phyloP scores from a whole-genome alignment of 92 coral and sea anemone genomes.

The Hydrozoanthus gracilis region DNA sequence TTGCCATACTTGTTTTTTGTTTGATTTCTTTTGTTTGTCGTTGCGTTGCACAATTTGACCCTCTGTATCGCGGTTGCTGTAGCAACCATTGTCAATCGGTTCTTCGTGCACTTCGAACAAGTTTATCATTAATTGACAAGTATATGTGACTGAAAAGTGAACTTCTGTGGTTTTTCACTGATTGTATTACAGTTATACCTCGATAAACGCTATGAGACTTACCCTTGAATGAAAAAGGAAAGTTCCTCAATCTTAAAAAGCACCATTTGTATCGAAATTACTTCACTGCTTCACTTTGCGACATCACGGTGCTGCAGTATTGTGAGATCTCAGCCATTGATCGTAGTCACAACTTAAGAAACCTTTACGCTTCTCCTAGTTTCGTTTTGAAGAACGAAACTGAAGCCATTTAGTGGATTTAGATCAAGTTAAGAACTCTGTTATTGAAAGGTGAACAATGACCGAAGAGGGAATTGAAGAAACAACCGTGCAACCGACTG shows the following conservation, averaged over 20 bases:
- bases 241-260: background rate
- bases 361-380: background rate
- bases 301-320: too few species aligned
- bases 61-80: background rate
- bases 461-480: conserved; percentile 24
- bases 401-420: background rate
- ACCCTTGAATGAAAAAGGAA: background rate
- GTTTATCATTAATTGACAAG: too few species aligned
- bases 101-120: background rate
- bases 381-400: background rate
- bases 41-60: too few species aligned
- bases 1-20: too few species aligned
- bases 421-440: background rate
- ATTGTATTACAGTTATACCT: background rate
- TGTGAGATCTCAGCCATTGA: background rate
- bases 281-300: too few species aligned
- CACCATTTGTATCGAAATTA: background rate
- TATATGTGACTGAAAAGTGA: background rate
- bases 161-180: background rate
- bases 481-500: background rate
- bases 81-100: conserved; percentile 5
- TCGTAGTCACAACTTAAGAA: background rate
- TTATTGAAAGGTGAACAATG: background rate
- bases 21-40: too few species aligned
- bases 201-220: background rate